Percentiles rank a stretch among this genome's conserved stretches.
Conservation (phyloP, 1,140 invertebrate genomes). For the Lepidurus packardi region DNA sequence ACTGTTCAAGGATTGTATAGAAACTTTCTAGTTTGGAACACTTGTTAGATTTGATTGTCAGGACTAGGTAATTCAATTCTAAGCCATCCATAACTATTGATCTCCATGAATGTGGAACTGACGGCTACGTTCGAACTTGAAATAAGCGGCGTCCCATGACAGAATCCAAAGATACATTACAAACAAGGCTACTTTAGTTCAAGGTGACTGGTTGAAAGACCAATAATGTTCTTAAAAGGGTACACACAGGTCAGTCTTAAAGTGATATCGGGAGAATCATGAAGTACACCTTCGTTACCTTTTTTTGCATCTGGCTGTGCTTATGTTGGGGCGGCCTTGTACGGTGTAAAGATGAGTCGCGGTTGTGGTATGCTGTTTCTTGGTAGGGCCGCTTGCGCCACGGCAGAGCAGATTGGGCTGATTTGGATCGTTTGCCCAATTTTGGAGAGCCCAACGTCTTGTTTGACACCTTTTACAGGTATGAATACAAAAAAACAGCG, state of each 20-base stretch:
- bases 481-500: not conserved
- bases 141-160: too few relatives aligned
- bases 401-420: not conserved
- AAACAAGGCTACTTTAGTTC: not conserved
- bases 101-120: too few relatives aligned
- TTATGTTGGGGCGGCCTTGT: not conserved
- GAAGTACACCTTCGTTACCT: not conserved
- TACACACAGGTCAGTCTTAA: not conserved
- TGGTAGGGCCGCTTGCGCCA: slow-evolving; percentile 2
- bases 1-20: not conserved
- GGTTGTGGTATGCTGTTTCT: not conserved
- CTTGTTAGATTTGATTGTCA: too few relatives aligned
- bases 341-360: slow-evolving; percentile 13
- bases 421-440: slow-evolving; percentile 18
- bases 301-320: not conserved
- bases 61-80: too few relatives aligned
- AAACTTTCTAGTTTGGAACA: too few relatives aligned
- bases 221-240: not conserved
- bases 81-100: too few relatives aligned
- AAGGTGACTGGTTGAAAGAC: not conserved
- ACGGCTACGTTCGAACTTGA: too few relatives aligned
- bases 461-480: slow-evolving; percentile 31
- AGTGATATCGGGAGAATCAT: not conserved
- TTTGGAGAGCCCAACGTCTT: slow-evolving; percentile 26
- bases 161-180: not conserved